Evolutionary conservation across 2,888 invertebrate species (phyloP).

Genomic region (Mimas tiliae): DNA sequence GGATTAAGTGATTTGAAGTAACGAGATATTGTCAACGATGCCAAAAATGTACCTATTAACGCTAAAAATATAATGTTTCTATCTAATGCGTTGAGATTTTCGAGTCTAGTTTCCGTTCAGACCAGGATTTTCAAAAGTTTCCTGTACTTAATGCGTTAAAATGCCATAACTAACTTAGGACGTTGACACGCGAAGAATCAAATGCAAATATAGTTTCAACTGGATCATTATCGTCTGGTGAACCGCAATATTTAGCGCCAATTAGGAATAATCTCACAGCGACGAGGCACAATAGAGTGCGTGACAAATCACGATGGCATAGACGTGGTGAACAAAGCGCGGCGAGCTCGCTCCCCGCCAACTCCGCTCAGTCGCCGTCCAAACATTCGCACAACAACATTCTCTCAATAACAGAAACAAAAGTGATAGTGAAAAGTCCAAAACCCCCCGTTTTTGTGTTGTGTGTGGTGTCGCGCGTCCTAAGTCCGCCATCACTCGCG

Average conservation of each 20-base stretch:
- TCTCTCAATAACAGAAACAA: constrained; percentile 38
- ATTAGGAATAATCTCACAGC: constrained; percentile 43
- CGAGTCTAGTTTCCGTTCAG: too few relatives aligned
- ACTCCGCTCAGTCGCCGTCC: constrained; percentile 61
- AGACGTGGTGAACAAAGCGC: constrained; percentile 68
- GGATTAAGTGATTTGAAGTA: too few relatives aligned
- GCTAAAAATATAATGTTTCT: too few relatives aligned
- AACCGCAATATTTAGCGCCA: constrained; percentile 30
- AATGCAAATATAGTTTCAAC: too few relatives aligned
- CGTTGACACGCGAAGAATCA: too few relatives aligned
- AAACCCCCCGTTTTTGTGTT: constrained; percentile 29
- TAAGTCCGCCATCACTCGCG: constrained; percentile 30
- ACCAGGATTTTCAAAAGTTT: too few relatives aligned
- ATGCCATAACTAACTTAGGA: too few relatives aligned
- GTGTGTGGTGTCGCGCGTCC: constrained; percentile 35
- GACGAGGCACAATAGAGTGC: constrained; percentile 48
- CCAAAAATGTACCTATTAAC: too few relatives aligned
- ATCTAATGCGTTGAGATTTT: too few relatives aligned
- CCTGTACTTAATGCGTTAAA: too few relatives aligned
- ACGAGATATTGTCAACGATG: too few relatives aligned
- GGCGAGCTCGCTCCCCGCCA: constrained; percentile 63
- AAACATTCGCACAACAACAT: constrained; percentile 70
- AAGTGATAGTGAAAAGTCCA: constrained; percentile 1
- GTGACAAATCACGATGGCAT: constrained; percentile 53
- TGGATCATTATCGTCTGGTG: neutral